phyloP scores from a whole-genome alignment of 2,888 invertebrate genomes.

The Agonopterix subpropinquella region DNA sequence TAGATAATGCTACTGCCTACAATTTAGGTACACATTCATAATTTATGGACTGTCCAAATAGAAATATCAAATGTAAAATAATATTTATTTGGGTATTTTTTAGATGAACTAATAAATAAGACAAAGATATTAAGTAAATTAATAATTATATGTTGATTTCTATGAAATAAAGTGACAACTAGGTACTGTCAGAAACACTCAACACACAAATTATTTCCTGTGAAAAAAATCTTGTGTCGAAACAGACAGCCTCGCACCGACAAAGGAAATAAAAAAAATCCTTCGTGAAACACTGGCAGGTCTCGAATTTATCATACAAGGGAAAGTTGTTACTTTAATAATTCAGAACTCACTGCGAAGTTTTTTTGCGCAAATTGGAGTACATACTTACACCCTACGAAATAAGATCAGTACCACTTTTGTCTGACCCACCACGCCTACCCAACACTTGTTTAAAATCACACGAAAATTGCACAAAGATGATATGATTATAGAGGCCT shows the following conservation, averaged over 20 bases:
- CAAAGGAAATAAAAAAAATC: not conserved
- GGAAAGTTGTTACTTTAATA: constrained; percentile 34
- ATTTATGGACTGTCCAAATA: no score
- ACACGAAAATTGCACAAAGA: constrained; percentile 17
- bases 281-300: constrained; percentile 16
- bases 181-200: no score
- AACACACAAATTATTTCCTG: no score
- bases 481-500: constrained; percentile 27
- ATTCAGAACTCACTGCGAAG: constrained; percentile 25
- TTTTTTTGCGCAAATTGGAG: constrained; percentile 44
- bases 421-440: constrained; percentile 25
- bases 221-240: no score
- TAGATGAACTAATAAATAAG: no score
- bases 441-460: constrained; percentile 25
- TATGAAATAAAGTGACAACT: no score
- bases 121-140: no score
- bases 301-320: constrained; percentile 25
- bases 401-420: constrained; percentile 32
- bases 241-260: not conserved
- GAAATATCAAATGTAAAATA: no score
- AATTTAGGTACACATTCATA: no score
- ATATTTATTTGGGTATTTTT: no score
- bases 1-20: no score
- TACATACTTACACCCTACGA: constrained; percentile 35
- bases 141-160: no score